Conservation (phyloP, 2,888 invertebrate genomes). For the Hemaris fuciformis region DNA sequence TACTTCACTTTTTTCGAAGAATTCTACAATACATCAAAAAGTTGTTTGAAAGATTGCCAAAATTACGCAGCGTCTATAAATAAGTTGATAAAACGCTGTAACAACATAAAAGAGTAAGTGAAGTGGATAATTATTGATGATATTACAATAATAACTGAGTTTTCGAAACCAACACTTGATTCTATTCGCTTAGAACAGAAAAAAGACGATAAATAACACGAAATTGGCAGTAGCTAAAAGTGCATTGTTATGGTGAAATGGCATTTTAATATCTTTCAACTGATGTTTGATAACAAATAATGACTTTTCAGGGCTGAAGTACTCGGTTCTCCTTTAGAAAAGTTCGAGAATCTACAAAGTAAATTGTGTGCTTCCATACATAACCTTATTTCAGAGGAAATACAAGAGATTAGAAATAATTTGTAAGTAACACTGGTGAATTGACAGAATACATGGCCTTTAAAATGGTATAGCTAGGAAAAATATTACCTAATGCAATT, state of each 20-base stretch:
- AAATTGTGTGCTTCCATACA: conserved; percentile 62
- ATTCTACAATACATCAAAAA: conserved; percentile 70
- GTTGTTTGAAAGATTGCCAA: conserved; percentile 75
- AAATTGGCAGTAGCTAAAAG: not conserved
- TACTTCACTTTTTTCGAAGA: conserved; percentile 77
- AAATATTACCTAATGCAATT: no score
- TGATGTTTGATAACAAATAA: conserved; percentile 16
- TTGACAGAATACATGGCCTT: not conserved
- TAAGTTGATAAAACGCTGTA: conserved; percentile 77
- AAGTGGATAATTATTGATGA: not conserved
- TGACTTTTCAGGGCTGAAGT: conserved; percentile 62
- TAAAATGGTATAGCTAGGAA: no score
- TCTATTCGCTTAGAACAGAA: not conserved
- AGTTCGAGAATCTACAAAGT: conserved; percentile 64
- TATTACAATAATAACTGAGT: not conserved
- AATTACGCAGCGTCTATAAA: conserved; percentile 74
- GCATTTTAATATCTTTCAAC: conserved; percentile 9
- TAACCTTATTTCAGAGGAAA: conserved; percentile 66
- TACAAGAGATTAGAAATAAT: conserved; percentile 66
- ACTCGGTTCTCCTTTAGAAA: conserved; percentile 63
- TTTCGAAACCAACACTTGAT: not conserved
- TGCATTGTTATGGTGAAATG: not conserved
- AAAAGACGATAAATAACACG: not conserved
- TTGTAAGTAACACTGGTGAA: conserved; percentile 59
- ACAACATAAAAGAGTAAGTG: conserved; percentile 74